Evolutionary conservation across 1,140 invertebrate species (phyloP), one percentile per base, ranked within the genome.

Genomic region (Drosophila seguyi): DNA sequence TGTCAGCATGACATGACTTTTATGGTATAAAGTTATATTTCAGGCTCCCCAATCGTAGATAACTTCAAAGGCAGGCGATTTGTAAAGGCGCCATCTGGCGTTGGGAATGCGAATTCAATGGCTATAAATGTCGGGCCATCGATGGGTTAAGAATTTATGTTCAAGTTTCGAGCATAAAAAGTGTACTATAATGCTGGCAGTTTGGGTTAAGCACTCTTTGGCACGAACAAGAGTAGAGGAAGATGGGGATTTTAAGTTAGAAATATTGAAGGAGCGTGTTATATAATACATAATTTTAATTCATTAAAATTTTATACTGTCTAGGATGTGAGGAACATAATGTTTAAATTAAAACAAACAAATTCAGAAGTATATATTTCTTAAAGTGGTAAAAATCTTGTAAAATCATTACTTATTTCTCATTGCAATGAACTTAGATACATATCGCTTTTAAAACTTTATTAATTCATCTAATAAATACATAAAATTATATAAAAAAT

Each of bases 1-100:
- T 76, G 74, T 76, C 74, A 77, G 73, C 74, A 76, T 76, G 74
- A 76, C 62, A 76, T 76, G 73, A 76, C 74, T 76, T 76, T 76
- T 76, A 76, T 76, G 73, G 73, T 60, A 76, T 68, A 57, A 76
- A 76, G 74, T 76, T 76, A 76, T 76, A 76, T 59, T 60, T 76
- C 73, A 76, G 52, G n/a, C 68, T 71, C 38, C 52, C 66, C 47
- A 72, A 5, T 72, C 52, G 66, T 34, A 71, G 68, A 72, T 71
- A 72, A 71, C 68, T 72, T 72, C 66, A 72, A 72, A 72, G 68
- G 68, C 68, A 58, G 66, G 66, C 68, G 68, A 72, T 72, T 72
- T 72, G 68, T 50, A 42, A 68, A 72, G 68, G 68, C 68, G 68
- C 68, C 68, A 72, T 72, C 68, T 72, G 68, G 68, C 66, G 68